phyloP scores from a whole-genome alignment of 1,140 invertebrate species.

The Brachionus sp. region DNA sequence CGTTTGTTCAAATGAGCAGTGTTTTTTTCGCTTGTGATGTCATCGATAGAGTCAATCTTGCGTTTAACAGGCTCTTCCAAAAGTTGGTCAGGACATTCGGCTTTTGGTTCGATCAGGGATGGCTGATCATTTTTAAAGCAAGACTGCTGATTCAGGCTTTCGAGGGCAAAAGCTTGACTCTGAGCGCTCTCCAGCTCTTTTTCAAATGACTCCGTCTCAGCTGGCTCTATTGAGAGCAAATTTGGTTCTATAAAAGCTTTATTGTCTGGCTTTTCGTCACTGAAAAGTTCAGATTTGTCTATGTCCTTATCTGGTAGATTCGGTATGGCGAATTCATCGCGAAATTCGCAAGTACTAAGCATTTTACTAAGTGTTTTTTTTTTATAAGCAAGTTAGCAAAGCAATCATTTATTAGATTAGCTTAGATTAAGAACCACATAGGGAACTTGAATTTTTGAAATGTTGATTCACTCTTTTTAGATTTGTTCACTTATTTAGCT shows the following conservation, averaged over 20 bases:
- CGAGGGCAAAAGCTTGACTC: not conserved
- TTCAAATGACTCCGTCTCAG: not conserved
- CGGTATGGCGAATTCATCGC: not conserved
- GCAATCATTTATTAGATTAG: not conserved
- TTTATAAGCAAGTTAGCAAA: not conserved
- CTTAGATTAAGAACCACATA: not conserved
- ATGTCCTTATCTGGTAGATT: not conserved
- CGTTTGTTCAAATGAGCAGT: not conserved
- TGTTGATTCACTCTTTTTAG: not conserved
- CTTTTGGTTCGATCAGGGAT: not conserved
- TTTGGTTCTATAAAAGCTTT: not conserved
- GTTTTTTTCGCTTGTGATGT: not conserved
- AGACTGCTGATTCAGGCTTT: not conserved
- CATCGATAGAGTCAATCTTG: not conserved
- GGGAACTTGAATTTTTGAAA: constrained; percentile 8
- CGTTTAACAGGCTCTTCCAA: not conserved
- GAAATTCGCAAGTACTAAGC: constrained; percentile 3
- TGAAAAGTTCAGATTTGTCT: not conserved
- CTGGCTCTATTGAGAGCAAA: not conserved
- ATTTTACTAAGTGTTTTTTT: not conserved
- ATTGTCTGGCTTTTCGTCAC: not conserved
- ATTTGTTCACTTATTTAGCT: constrained; percentile 12
- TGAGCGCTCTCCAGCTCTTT: not conserved
- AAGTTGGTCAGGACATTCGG: not conserved
- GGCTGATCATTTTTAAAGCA: not conserved